These are phyloP conservation scores for Galeopterus variegatus DNA, from an alignment of 2,113 vertebrate genomes.

Conservation along the genomic window DNA sequence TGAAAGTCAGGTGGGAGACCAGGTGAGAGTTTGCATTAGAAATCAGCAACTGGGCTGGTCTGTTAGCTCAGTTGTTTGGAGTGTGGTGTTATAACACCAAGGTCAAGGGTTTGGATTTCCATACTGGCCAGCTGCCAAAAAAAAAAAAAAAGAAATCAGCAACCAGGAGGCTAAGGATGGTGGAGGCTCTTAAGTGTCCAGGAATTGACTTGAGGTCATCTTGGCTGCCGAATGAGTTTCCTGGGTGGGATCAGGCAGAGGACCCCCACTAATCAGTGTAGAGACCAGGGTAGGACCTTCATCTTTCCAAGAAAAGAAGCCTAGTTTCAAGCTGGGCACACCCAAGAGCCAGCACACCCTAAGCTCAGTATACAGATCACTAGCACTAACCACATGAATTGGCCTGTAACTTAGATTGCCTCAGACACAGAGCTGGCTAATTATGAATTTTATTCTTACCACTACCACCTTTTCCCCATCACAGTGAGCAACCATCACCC, in stretches of 20 bases:
- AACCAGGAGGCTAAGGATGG: too few species aligned
- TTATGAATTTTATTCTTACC: background rate
- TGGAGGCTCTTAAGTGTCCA: background rate
- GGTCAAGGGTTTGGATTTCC: too few species aligned
- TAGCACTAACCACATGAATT: rapidly evolving
- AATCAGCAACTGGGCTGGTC: background rate
- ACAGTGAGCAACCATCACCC: background rate
- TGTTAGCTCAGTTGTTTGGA: too few species aligned
- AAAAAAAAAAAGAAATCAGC: background rate
- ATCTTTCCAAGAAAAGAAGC: background rate
- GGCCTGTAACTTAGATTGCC: rapidly evolving
- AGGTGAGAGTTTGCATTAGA: background rate
- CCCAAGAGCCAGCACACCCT: rapidly evolving
- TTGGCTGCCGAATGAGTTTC: background rate
- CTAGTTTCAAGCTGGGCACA: background rate
- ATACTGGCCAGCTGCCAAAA: too few species aligned
- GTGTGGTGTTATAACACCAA: too few species aligned
- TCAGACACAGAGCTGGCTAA: background rate
- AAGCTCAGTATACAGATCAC: rapidly evolving
- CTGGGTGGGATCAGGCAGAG: background rate
- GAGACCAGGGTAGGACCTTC: background rate
- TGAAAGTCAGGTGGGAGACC: background rate
- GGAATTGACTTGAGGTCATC: background rate
- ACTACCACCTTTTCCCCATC: background rate
- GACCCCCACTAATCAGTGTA: background rate